These are phyloP conservation scores for Poecile atricapillus DNA, from an alignment of 2,113 vertebrate species.

Conservation along the genomic window DNA sequence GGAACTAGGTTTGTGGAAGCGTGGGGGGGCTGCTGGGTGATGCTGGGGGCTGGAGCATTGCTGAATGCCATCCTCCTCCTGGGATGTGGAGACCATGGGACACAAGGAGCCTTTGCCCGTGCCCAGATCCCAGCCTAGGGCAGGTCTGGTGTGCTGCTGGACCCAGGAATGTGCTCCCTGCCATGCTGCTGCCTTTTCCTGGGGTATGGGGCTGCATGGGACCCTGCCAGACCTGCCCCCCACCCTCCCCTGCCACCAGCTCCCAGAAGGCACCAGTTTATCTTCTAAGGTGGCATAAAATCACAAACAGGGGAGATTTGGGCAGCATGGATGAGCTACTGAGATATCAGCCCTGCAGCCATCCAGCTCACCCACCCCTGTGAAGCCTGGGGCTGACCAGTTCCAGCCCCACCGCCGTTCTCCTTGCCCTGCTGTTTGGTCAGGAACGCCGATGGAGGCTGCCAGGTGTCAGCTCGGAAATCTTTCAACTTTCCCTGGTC, in stretches of 20 bases:
- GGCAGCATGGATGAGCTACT: not conserved
- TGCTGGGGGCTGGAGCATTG: not conserved
- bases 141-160: not conserved
- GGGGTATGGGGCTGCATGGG: fast-evolving
- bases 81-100: fast-evolving
- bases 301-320: not conserved
- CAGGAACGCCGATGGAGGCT: not conserved
- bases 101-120: fast-evolving
- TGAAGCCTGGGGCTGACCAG: fast-evolving
- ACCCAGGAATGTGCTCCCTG: not conserved
- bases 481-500: not conserved
- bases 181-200: not conserved
- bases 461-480: slow-evolving; percentile 5
- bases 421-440: not conserved
- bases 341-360: fast-evolving
- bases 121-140: not conserved
- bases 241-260: not conserved
- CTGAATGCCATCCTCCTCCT: not conserved
- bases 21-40: not conserved
- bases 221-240: fast-evolving
- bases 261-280: not conserved
- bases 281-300: not conserved
- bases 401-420: fast-evolving
- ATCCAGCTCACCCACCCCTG: not conserved
- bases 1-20: slow-evolving; percentile 26